Evolutionary conservation across 37 sponge, comb jelly and placozoan species (phyloP).

Genomic region (Oopsacas minuta): DNA sequence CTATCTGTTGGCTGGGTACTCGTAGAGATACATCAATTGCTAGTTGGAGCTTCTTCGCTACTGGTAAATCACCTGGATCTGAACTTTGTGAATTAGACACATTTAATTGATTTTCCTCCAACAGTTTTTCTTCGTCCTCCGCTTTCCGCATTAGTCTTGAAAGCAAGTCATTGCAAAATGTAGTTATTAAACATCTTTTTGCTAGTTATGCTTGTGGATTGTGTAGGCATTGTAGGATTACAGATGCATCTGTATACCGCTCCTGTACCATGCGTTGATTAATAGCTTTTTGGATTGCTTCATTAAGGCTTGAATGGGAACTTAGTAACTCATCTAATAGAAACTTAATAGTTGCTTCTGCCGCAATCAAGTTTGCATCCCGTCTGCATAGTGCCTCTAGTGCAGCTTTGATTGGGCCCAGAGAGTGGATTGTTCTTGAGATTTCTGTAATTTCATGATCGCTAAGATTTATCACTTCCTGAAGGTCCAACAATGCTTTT

Average conservation of each 20-base stretch:
- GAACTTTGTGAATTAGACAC: neutral
- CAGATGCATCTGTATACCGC: neutral
- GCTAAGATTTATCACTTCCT: neutral
- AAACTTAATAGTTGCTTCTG: neutral
- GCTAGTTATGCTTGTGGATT: too few relatives aligned
- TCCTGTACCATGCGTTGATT: neutral
- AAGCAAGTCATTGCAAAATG: too few relatives aligned
- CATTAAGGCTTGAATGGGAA: neutral
- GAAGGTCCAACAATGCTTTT: neutral
- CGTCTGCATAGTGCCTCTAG: neutral
- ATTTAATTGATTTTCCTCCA: neutral
- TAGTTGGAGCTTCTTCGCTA: neutral
- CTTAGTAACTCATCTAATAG: neutral
- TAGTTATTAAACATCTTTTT: neutral
- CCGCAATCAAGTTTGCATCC: neutral
- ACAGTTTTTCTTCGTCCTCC: neutral
- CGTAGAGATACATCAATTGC: neutral
- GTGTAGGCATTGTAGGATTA: neutral
- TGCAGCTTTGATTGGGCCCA: neutral
- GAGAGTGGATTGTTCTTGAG: neutral
- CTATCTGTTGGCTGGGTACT: neutral
- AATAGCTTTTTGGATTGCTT: neutral
- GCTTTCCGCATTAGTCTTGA: neutral
- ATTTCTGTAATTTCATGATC: neutral
- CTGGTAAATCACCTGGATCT: neutral